Conservation (phyloP, 2,888 invertebrate species). For the Scaptomyza caliginosa region DNA sequence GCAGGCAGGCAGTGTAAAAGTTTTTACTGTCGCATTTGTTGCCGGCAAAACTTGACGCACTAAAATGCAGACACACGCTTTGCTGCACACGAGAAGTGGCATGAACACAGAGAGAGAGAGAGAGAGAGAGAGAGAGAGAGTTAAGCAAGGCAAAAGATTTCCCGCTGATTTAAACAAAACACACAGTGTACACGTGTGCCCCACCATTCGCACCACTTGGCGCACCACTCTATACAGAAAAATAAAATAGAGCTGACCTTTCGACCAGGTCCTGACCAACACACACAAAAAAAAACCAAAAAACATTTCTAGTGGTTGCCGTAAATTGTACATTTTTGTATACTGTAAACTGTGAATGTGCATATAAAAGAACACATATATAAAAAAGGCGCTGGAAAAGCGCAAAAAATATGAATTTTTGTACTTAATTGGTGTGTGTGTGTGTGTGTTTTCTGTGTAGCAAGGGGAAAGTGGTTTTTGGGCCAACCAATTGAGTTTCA, state of each 20-base stretch:
- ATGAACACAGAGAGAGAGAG: too few species aligned
- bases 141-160: slow-evolving; percentile 42
- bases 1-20: slow-evolving; percentile 41
- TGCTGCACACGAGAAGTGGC: slow-evolving; percentile 25
- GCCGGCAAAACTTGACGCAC: slow-evolving; percentile 55
- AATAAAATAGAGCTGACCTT: slow-evolving; percentile 64
- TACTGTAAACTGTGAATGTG: slow-evolving; percentile 32
- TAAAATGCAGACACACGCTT: slow-evolving; percentile 65
- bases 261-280: slow-evolving; percentile 39
- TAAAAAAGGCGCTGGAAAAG: slow-evolving; percentile 45
- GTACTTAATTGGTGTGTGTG: slow-evolving; percentile 66
- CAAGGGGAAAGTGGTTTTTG: slow-evolving; percentile 36
- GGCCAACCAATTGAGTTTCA: slow-evolving; percentile 73
- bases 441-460: neutral
- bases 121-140: too few species aligned
- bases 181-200: slow-evolving; percentile 58
- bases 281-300: slow-evolving; percentile 25
- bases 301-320: slow-evolving; percentile 20
- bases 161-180: slow-evolving; percentile 58
- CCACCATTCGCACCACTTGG: slow-evolving; percentile 19
- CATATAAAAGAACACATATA: slow-evolving; percentile 1
- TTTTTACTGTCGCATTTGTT: slow-evolving; percentile 78
- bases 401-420: slow-evolving; percentile 68
- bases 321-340: slow-evolving; percentile 50
- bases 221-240: slow-evolving; percentile 7